Conservation (phyloP, 2,113 vertebrate species). For the Crotalus viridis region DNA sequence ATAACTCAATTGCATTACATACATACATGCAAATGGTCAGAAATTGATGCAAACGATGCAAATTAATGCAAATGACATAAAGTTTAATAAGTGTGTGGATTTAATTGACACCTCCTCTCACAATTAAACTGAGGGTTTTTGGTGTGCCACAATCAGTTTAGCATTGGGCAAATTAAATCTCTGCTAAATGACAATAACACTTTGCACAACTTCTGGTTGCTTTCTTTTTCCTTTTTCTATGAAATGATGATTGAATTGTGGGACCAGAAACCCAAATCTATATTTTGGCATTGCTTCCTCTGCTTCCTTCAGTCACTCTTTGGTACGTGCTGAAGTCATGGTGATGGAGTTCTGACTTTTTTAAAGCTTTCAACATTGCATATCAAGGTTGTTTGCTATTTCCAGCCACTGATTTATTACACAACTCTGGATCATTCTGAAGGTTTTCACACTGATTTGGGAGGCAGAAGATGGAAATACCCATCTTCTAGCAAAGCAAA, state of each 20-base stretch:
- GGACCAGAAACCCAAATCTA: background rate
- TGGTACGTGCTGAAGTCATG: background rate
- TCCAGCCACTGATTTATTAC: background rate
- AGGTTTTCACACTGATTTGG: background rate
- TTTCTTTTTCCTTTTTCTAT: background rate
- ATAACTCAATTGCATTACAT: background rate
- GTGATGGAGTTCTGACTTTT: background rate
- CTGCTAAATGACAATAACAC: background rate
- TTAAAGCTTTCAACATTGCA: background rate
- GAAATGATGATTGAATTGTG: background rate
- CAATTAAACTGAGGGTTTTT: background rate
- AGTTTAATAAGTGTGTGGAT: background rate
- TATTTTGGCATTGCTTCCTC: background rate
- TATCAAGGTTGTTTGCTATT: background rate
- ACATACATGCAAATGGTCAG: background rate
- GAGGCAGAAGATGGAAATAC: background rate
- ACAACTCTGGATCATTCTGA: background rate
- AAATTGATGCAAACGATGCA: background rate
- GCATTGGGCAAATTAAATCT: background rate
- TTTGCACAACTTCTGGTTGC: background rate
- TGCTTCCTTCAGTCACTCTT: background rate
- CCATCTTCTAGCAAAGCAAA: background rate
- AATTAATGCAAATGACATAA: background rate
- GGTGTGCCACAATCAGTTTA: background rate
- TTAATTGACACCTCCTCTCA: background rate